These are phyloP conservation scores for Aphidius gifuensis DNA, from an alignment of 1,140 invertebrate genomes.

Conservation along the genomic window DNA sequence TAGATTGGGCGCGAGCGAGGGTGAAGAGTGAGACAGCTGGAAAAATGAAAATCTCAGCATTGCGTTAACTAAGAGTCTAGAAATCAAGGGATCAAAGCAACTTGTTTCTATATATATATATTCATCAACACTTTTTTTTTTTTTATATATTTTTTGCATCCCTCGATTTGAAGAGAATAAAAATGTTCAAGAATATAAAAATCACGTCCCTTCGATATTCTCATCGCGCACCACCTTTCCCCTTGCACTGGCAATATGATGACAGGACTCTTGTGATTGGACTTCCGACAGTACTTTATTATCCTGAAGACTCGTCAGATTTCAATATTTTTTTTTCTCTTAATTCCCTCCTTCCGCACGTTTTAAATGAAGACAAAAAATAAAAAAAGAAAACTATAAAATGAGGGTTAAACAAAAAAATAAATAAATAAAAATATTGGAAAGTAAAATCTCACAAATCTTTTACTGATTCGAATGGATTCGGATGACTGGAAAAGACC, in stretches of 20 bases:
- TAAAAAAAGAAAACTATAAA: neutral
- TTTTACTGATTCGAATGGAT: slow-evolving; percentile 46
- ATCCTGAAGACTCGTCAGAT: slow-evolving; percentile 12
- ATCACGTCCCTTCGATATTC: slow-evolving; percentile 22
- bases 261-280: slow-evolving; percentile 37
- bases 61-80: slow-evolving; percentile 16
- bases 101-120: neutral
- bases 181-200: slow-evolving; percentile 19
- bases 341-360: slow-evolving; percentile 3
- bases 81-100: slow-evolving; percentile 21
- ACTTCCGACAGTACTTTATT: slow-evolving; percentile 29
- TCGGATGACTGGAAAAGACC: slow-evolving; percentile 45
- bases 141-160: slow-evolving; percentile 7
- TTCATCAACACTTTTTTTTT: neutral
- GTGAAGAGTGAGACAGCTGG: slow-evolving; percentile 17
- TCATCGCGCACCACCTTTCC: slow-evolving; percentile 15
- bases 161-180: slow-evolving; percentile 5
- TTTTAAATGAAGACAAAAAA: slow-evolving; percentile 1
- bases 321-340: slow-evolving; percentile 11
- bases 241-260: neutral
- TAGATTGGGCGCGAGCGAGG: slow-evolving; percentile 4
- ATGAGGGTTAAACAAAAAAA: slow-evolving; percentile 9
- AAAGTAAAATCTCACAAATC: slow-evolving; percentile 40
- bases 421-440: slow-evolving; percentile 30
- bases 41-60: slow-evolving; percentile 10